Conservation (phyloP, 2,113 vertebrate species). For the Ciconia stormi region DNA sequence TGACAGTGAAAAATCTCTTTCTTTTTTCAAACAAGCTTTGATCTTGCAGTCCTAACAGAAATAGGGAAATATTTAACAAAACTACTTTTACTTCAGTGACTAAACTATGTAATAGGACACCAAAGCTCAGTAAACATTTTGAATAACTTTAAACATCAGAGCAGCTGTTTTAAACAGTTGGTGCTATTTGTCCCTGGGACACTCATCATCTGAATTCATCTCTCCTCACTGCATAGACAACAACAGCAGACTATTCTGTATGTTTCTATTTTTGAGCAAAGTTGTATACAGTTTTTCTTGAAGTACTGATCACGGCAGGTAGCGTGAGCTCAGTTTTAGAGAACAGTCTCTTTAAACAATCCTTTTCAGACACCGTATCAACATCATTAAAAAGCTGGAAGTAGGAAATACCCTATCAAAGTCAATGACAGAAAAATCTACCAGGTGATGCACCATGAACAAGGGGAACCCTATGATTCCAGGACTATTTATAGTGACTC, state of each 20-base stretch:
- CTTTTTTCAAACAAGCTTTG: slow-evolving; percentile 9
- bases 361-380: neutral
- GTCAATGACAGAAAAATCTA: neutral
- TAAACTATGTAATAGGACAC: neutral
- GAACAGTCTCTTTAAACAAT: neutral
- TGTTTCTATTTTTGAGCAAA: neutral
- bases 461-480: neutral
- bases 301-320: neutral
- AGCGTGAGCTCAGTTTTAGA: neutral
- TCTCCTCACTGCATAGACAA: neutral
- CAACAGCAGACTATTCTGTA: neutral
- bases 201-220: neutral
- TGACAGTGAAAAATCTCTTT: neutral
- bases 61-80: slow-evolving; percentile 6
- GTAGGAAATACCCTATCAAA: neutral
- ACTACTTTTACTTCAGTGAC: slow-evolving; percentile 12
- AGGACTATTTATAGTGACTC: neutral
- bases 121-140: slow-evolving; percentile 26
- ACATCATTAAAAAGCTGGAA: neutral
- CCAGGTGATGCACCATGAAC: neutral
- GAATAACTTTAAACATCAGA: slow-evolving; percentile 39
- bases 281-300: neutral
- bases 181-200: neutral
- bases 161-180: slow-evolving; percentile 41
- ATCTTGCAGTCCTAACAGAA: slow-evolving; percentile 2